Conservation (phyloP, 2,888 invertebrate species). For the Yponomeuta evonymella region DNA sequence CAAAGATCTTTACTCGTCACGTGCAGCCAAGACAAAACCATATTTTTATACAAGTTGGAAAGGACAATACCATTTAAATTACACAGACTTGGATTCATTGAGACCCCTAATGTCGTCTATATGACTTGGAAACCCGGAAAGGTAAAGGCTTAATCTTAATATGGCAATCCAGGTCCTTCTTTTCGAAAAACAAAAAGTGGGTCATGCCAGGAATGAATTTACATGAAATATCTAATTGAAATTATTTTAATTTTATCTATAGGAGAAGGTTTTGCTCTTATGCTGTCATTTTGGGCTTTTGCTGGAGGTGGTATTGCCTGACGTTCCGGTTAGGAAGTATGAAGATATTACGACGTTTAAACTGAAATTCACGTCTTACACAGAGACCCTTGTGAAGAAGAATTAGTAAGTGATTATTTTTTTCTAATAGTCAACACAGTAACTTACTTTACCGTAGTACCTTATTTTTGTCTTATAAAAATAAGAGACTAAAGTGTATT, state of each 20-base stretch:
- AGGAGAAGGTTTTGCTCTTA: conserved; percentile 55
- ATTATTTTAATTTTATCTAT: conserved; percentile 20
- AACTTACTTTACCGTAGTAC: too few relatives aligned
- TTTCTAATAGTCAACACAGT: not conserved
- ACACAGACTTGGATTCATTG: conserved; percentile 81
- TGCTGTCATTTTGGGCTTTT: conserved; percentile 62
- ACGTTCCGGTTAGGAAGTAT: conserved; percentile 39
- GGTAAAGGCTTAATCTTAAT: conserved; percentile 18
- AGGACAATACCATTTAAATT: conserved; percentile 62
- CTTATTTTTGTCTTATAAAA: too few relatives aligned
- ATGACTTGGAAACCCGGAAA: conserved; percentile 80
- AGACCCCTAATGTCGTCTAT: conserved; percentile 78
- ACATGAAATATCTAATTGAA: not conserved
- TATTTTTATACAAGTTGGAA: conserved; percentile 79
- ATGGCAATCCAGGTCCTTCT: not conserved
- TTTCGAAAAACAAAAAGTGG: too few relatives aligned
- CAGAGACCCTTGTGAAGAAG: conserved; percentile 58
- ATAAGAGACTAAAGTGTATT: too few relatives aligned
- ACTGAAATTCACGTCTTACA: conserved; percentile 51
- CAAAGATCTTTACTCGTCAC: conserved; percentile 78
- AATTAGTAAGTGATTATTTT: conserved; percentile 49
- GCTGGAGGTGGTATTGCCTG: conserved; percentile 59
- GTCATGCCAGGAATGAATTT: not conserved
- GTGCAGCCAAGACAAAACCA: conserved; percentile 80
- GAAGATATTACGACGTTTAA: conserved; percentile 58